phyloP scores from a whole-genome alignment of 2,888 invertebrate species.

The Strigamia maritima region DNA sequence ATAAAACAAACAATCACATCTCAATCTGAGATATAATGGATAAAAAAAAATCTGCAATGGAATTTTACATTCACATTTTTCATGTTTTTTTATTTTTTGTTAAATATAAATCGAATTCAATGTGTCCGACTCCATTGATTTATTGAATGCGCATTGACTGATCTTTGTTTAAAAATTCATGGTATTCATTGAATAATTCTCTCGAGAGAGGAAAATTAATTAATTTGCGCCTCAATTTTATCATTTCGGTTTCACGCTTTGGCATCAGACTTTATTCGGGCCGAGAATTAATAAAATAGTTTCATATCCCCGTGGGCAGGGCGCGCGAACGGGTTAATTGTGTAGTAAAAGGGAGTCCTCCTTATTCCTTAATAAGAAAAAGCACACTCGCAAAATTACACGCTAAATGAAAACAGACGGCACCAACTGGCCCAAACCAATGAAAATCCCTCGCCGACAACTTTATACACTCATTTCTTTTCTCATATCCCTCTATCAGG shows the following conservation, averaged over 20 bases:
- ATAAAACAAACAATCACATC: background rate
- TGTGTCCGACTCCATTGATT: background rate
- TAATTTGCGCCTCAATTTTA: slow-evolving; percentile 3
- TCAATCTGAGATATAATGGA: background rate
- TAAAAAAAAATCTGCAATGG: background rate
- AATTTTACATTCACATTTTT: too few relatives aligned
- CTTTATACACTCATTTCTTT: background rate
- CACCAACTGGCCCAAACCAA: slow-evolving; percentile 9
- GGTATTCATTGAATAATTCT: background rate
- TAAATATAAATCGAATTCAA: background rate
- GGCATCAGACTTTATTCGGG: background rate
- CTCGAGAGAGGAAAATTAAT: background rate
- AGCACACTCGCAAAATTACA: background rate
- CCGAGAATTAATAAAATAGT: background rate
- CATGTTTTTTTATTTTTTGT: too few relatives aligned
- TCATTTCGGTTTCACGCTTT: background rate
- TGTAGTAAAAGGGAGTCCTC: background rate
- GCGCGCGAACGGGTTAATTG: background rate
- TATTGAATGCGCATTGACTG: background rate
- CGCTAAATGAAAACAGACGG: slow-evolving; percentile 21
- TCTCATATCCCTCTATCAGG: background rate
- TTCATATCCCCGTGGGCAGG: background rate
- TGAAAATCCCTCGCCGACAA: slow-evolving; percentile 10
- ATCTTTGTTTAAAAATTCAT: background rate
- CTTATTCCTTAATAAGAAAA: slow-evolving; percentile 1